Evolutionary conservation across 1,140 invertebrate genomes (phyloP), one percentile per base, ranked within the genome.

Genomic region (Drosophila kohkoa): DNA sequence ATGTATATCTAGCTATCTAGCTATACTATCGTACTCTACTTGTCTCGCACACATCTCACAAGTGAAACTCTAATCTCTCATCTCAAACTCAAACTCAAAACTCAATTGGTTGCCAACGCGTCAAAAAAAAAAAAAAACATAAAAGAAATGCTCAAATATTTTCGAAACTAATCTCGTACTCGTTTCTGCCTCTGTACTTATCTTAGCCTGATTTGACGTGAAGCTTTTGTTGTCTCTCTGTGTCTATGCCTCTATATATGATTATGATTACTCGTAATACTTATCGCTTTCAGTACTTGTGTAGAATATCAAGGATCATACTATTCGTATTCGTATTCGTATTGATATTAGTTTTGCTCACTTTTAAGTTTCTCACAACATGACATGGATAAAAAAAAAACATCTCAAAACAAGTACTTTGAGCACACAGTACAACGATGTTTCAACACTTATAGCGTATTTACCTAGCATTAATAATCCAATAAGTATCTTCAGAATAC

Each of bases 161-260:
- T 28, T 43, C 8, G 5, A 32, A 41, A 60, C 2, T 57, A 35
- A 13, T 25, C 35, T 38, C 28, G 41, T 43, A 62, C 25, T 13
- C 28, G 30, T 74, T 57, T 75, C 62, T 55, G 68, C 43, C 43
- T 79, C 30, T 70, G 11, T 48, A 58, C 63, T 65, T 80, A 65
- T 81, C 57, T 69, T 68, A 81, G 77, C 71, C 81, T 88, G 81
- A 78, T 67, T 88, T 88, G 85, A 89, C 77, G 81, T 89, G 81
- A 88, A 89, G 85, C 85, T 88, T 88, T 88, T 83, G 85, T 83
- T 85, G 85, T 88, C 67, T 69, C 74, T 87, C 77, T 75, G 75
- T 77, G 55, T 75, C 41, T 77, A 62, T 77, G 70, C 45, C 52
- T 75, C 10, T 65, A 54, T 38, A 10, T 32, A 32, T 32, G 30